phyloP scores from a whole-genome alignment of 2,113 vertebrate species.

The Ivindomyrus marchei region DNA sequence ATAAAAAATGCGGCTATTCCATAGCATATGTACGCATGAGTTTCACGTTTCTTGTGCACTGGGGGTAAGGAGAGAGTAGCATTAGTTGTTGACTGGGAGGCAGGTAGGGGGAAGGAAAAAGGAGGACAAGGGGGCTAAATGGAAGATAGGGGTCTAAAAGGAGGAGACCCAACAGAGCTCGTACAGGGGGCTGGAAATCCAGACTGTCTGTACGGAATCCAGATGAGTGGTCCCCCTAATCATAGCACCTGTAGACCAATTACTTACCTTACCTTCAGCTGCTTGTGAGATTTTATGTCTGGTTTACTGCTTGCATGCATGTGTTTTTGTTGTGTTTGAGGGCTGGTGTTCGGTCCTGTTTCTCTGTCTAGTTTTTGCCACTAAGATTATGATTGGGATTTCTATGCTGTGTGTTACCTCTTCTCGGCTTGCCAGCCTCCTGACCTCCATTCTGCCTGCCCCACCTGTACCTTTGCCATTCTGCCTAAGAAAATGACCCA shows the following conservation, averaged over 20 bases:
- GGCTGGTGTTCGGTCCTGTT: background rate
- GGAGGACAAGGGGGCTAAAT: background rate
- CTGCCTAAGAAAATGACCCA: background rate
- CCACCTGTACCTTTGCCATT: background rate
- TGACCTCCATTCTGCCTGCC: background rate
- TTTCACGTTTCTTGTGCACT: background rate
- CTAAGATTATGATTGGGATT: background rate
- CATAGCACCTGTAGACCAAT: background rate
- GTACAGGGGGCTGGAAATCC: background rate
- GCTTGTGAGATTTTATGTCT: background rate
- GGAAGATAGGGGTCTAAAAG: background rate
- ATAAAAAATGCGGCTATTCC: background rate
- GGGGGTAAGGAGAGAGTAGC: background rate
- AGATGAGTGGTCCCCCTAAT: background rate
- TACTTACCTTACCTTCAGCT: background rate
- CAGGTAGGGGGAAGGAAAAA: background rate
- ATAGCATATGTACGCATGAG: background rate
- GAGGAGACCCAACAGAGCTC: background rate
- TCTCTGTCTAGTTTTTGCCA: background rate
- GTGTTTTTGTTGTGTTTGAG: background rate
- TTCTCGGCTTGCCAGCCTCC: background rate
- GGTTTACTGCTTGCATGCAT: background rate
- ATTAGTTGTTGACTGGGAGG: background rate
- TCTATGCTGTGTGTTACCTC: background rate
- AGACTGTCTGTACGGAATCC: background rate